A percentile compares a stretch with the other conserved stretches of the same genome.
Conservation (phyloP, 2,113 vertebrate species). For the Porphyrio hochstetteri region DNA sequence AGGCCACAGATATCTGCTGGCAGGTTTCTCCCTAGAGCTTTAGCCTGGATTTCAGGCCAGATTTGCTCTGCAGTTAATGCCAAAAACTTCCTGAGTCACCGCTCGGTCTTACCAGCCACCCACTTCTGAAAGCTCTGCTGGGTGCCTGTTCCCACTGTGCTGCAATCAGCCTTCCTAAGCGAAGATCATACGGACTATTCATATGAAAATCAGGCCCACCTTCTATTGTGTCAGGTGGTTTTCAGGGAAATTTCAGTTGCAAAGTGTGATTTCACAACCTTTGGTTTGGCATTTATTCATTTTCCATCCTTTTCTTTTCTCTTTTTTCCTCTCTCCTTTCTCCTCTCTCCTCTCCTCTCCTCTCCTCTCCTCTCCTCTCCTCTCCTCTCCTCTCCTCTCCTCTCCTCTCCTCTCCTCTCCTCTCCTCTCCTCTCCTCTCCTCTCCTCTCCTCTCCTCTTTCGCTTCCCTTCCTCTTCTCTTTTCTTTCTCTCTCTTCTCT, state of each 20-base stretch:
- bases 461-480: not conserved
- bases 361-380: too few relatives aligned
- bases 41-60: not conserved
- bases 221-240: not conserved
- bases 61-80: not conserved
- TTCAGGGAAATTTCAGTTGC: not conserved
- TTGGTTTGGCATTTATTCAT: not conserved
- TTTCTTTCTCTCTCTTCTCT: not conserved
- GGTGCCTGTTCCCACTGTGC: not conserved
- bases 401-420: too few relatives aligned
- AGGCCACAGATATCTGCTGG: not conserved
- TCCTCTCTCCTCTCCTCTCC: too few relatives aligned
- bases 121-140: not conserved
- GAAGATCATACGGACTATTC: not conserved
- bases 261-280: not conserved
- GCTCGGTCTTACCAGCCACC: not conserved
- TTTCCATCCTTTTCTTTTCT: not conserved
- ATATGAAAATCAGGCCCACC: not conserved
- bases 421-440: too few relatives aligned
- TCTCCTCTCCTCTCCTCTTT: too few relatives aligned
- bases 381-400: not conserved
- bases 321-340: too few relatives aligned
- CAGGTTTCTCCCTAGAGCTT: not conserved
- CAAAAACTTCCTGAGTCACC: not conserved
- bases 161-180: not conserved